Evolutionary conservation across 1,140 invertebrate species (phyloP).

Genomic region (Cydia splendana): DNA sequence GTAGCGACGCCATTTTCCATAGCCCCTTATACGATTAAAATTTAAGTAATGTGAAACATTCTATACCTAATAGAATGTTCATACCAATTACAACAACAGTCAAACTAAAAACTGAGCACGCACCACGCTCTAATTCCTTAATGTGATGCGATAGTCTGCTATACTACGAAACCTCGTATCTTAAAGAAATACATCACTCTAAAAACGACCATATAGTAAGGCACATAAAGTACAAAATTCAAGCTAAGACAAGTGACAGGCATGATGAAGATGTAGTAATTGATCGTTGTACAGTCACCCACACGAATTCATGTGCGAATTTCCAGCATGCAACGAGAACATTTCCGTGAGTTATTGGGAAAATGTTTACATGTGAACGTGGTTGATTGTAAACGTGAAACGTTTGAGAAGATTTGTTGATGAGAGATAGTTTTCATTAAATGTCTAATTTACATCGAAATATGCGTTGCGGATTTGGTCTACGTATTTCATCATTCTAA

Average conservation of each 20-base stretch:
- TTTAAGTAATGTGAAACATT: no score
- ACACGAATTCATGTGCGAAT: constrained; percentile 5
- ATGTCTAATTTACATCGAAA: no score
- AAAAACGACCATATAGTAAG: neutral
- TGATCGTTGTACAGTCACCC: neutral
- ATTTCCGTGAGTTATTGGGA: constrained; percentile 14
- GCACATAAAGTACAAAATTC: neutral
- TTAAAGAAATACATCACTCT: neutral
- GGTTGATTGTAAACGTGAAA: neutral
- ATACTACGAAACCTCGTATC: neutral
- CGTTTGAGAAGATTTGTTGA: neutral
- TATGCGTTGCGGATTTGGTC: no score
- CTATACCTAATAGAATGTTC: neutral
- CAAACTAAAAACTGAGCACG: constrained; percentile 26
- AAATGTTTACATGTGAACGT: neutral
- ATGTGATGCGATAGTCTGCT: constrained; percentile 7
- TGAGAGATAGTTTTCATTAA: neutral
- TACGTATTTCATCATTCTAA: no score
- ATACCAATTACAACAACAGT: neutral
- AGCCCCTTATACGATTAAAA: no score
- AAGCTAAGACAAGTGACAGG: neutral
- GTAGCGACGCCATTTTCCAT: no score
- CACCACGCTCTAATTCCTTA: constrained; percentile 25
- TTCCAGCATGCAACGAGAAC: constrained; percentile 7
- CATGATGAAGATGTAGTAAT: neutral